Evolutionary conservation across 2,113 vertebrate species (phyloP), one percentile per base, ranked within the genome.

Genomic region (Festucalex cinctus): DNA sequence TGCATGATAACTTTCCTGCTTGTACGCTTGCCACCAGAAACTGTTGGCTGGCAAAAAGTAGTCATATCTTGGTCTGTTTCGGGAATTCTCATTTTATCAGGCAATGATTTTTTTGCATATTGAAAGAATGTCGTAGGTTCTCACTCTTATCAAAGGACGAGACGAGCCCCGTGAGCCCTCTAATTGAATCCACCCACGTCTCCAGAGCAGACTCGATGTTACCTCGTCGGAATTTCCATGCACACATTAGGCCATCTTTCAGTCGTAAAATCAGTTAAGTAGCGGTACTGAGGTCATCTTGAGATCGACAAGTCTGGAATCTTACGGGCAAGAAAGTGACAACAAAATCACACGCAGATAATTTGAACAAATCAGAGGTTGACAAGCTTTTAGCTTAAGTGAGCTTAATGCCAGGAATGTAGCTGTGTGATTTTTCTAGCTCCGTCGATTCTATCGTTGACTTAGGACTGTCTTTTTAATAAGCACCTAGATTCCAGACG

Each of bases 61-160:
- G 70, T 53, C 37, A 67, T 72, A 69, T 70, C 36, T 53, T 35
- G 6, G 17, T 28, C 28, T n/a, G 20, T 53, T 32, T 67, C n/a
- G 48, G 41, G 61, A 62, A 66, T 66, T 73, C 60, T 61, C 61
- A 24, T 80, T 32, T 69, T 71, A 71, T 69, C 69, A 64, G 71
- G n/a, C 41, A 5, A 24, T 58, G 72, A 80, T 83, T 71, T 67
- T 72, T 68, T 32, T 49, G 46, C 41, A 43, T 76, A 79, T 76
- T 67, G 77, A 82, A 80, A 78, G 35, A 71, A 76, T 65, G 58
- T n/a, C 43, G 61, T 56, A 35, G 39, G 62, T 82, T 79, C 70
- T n/a, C n/a, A 35, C 20, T 69, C 37, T 69, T 57, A 74, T 71
- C 75, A 24, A 53, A 66, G 62, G 74, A 75, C 77, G 26, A n/a